A percentile compares a stretch with the other conserved stretches of the same genome.
These are phyloP conservation scores for Vanessa cardui DNA, from an alignment of 2,888 invertebrate genomes.

Conservation along the genomic window DNA sequence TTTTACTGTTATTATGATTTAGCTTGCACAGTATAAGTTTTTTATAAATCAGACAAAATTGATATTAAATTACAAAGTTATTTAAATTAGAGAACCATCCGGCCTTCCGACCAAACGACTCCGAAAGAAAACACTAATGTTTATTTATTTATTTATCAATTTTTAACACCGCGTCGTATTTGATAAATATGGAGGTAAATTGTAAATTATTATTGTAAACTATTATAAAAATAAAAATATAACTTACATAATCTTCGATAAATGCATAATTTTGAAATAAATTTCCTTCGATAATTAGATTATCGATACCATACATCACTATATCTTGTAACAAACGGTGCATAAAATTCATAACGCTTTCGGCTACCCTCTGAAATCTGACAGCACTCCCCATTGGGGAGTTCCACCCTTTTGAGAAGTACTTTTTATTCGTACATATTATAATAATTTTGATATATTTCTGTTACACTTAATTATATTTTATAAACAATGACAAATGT, in stretches of 20 bases:
- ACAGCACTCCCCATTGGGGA: constrained; percentile 35
- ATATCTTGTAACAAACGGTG: constrained; percentile 45
- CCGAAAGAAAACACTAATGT: too few species aligned
- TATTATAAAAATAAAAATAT: not conserved
- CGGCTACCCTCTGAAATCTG: constrained; percentile 46
- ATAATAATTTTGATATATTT: not conserved
- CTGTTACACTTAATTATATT: too few species aligned
- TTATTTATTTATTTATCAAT: too few species aligned
- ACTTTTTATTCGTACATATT: not conserved
- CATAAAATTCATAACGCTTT: constrained; percentile 58
- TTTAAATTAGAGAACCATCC: too few species aligned
- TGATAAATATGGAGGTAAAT: too few species aligned
- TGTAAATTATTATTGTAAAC: not conserved
- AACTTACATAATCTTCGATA: not conserved
- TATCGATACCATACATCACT: constrained; percentile 43
- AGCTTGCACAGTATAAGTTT: too few species aligned
- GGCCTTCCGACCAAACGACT: too few species aligned
- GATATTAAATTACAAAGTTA: too few species aligned
- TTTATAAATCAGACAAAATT: too few species aligned
- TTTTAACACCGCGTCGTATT: too few species aligned
- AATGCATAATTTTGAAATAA: not conserved
- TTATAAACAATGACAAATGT: too few species aligned
- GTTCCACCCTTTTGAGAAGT: not conserved
- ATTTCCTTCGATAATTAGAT: not conserved
- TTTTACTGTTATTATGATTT: too few species aligned